Evolutionary conservation across 2,888 invertebrate genomes (phyloP), one percentile per base, ranked within the genome.

Genomic region (Podotricha telesiphe): DNA sequence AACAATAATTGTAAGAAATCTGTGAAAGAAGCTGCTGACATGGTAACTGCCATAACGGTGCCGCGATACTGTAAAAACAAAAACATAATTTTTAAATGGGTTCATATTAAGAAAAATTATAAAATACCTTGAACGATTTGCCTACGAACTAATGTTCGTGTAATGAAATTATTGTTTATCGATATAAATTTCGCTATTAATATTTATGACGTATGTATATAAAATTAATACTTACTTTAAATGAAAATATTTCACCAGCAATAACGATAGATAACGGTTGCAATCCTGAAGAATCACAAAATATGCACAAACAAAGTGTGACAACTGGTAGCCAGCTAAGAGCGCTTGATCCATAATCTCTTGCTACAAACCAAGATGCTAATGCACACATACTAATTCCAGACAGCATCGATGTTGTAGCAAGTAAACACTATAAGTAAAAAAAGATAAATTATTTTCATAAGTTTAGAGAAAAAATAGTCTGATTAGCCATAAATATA

Each of bases 221-320:
- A 28, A 28, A n/a, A 19, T 1, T 19, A 42, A 22, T 11, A 47
- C 67, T 66, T 75, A 91, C 92, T 83, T 90, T 90, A 63, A 84
- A 92, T 1, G 92, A 90, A 72, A 94, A 94, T 69, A 94, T 88
- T 75, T 94, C 94, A 0, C 93, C 86, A 0, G 85, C 83, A 0
- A 94, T 77, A 1, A 94, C 86, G 11, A 94, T 88, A 0, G 94
- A 93, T 0, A 91, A 86, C 0, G 94, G 94, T 55, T 93, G 93
- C 59, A 94, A 80, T 0, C 94, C 94, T 1, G 92, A 79, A 0
- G 93, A 83, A 68, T 94, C 94, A 10, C 87, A 82, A 75, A 94
- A 86, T 75, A 94, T 91, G 77, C 89, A 94, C 4, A 89, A 37
- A 34, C 94, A 94, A 0, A 94, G 78, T 0, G 93, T 86, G 0